Evolutionary conservation across 2,113 vertebrate species (phyloP).

Genomic region (Podilymbus podiceps): DNA sequence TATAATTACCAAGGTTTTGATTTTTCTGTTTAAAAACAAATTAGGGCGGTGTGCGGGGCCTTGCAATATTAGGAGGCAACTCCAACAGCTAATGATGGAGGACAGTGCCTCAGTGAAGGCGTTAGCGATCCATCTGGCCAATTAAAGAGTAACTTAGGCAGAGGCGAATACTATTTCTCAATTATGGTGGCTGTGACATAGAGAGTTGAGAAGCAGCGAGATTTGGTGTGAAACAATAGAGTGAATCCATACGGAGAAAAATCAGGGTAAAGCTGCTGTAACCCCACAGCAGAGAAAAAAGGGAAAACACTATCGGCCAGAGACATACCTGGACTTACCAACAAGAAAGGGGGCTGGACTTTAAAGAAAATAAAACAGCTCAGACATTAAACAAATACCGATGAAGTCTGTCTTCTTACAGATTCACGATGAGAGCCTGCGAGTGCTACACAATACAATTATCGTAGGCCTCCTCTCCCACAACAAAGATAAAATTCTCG

Average conservation of each 20-base stretch:
- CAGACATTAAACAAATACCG: background rate
- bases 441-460: background rate
- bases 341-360: background rate
- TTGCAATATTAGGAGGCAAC: background rate
- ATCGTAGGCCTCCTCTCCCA: background rate
- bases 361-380: background rate
- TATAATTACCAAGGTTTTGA: slow-evolving; percentile 43
- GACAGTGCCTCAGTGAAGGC: background rate
- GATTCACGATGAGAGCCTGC: background rate
- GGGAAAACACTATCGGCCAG: background rate
- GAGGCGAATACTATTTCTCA: background rate
- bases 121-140: background rate
- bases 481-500: background rate
- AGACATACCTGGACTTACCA: background rate
- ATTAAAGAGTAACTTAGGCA: slow-evolving; percentile 22
- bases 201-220: background rate
- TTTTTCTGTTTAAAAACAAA: slow-evolving; percentile 64
- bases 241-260: background rate
- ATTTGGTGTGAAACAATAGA: background rate
- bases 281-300: background rate
- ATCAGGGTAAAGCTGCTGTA: background rate
- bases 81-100: slow-evolving; percentile 32
- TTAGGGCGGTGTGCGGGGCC: slow-evolving; percentile 10
- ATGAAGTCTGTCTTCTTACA: background rate
- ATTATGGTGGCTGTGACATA: background rate